Evolutionary conservation across 1,140 invertebrate genomes (phyloP), one percentile per base, ranked within the genome.

Genomic region (Coptotermes formosanus): DNA sequence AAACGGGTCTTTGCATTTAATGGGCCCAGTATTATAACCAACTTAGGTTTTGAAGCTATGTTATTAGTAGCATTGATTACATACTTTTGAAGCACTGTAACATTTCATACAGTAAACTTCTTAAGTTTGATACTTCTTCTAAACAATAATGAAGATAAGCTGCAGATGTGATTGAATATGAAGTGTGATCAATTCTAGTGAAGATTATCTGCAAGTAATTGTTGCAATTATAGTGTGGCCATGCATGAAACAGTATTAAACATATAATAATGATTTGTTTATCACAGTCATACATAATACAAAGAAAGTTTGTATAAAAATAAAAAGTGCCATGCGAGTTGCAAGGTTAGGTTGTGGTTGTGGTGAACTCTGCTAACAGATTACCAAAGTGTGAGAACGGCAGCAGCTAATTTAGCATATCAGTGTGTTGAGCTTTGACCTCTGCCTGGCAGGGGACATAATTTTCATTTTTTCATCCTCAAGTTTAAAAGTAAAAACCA

Each of bases 241-340:
- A 75, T 75, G n/a, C 64, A 75, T 75, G 64, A 75, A 75, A 75
- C 64, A 75, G 64, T 75, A 75, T 75, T 75, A 75, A 75, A 75
- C n/a, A 30, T 75, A 75, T 75, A 75, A n/a, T 30, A 1, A 75
- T 75, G 64, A 75, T 75, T 64, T 19, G 21, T 64, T 75, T 75
- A 55, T 55, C 52, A 21, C 19, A 16, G 52, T 55, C 52, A 55
- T 55, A 55, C n/a, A 75, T 75, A 25, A 75, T 75, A 75, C n/a
- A 75, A 25, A 75, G n/a, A 75, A 75, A 75, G 19, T 21, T 19
- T 75, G n/a, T 30, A 75, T 30, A 75, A n/a, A 75, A 75, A 75
- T 30, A 75, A 75, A 55, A 75, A 75, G 64, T 75, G 64, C 64
- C 64, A 75, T 75, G 25, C 25, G n/a, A 75, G 64, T 75, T 75